Conservation (phyloP, 2,113 vertebrate genomes). For the Rana temporaria region DNA sequence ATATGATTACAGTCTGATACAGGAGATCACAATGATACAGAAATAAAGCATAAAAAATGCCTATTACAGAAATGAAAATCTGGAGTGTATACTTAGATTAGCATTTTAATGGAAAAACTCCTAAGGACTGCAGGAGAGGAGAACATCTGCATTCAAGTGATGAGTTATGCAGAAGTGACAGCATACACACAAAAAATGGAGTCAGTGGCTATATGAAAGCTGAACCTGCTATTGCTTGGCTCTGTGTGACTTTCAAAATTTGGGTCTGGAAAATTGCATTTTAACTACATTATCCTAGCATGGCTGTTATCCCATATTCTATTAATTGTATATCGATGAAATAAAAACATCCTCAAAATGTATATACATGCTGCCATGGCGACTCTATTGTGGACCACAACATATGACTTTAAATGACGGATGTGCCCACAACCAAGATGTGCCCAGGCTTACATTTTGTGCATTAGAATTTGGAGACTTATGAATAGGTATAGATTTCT, state of each 20-base stretch:
- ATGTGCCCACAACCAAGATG: no score
- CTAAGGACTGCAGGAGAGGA: constrained; percentile 76
- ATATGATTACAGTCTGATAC: constrained; percentile 50
- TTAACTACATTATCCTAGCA: not conserved
- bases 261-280: constrained; percentile 10
- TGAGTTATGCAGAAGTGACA: constrained; percentile 63
- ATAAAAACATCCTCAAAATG: no score
- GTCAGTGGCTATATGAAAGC: constrained; percentile 19
- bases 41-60: constrained; percentile 59
- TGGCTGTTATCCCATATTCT: not conserved
- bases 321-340: not conserved
- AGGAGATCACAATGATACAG: constrained; percentile 58
- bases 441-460: no score
- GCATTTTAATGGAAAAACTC: constrained; percentile 87
- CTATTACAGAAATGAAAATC: constrained; percentile 68
- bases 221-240: not conserved
- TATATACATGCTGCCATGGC: no score
- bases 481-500: no score
- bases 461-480: no score
- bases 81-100: constrained; percentile 78
- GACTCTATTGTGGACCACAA: no score
- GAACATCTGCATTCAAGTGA: constrained; percentile 82
- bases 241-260: not conserved
- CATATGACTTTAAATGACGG: no score
- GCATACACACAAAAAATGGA: constrained; percentile 49